Evolutionary conservation across 2,888 invertebrate species (phyloP).

Genomic region (Seira sanloemensis): DNA sequence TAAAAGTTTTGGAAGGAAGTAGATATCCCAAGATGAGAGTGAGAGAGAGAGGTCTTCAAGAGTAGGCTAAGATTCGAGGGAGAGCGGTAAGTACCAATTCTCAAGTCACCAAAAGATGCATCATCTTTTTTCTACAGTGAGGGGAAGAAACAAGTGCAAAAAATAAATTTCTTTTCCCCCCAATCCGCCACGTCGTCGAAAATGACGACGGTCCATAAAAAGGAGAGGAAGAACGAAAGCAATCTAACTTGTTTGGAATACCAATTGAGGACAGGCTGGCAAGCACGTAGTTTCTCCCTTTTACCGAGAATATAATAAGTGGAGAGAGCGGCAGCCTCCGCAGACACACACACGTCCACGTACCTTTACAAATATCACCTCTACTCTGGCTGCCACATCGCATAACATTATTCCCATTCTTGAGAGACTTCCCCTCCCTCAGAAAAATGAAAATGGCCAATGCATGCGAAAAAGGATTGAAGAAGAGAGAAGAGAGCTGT

Average conservation of each 20-base stretch:
- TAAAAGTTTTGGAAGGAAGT: too few species aligned
- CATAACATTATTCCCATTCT: slow-evolving; percentile 7
- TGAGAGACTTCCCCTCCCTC: not conserved
- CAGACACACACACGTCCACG: not conserved
- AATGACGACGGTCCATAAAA: slow-evolving; percentile 34
- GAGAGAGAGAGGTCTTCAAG: too few species aligned
- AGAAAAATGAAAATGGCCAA: not conserved
- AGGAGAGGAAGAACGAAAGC: slow-evolving; percentile 29
- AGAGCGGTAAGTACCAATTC: not conserved
- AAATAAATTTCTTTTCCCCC: not conserved
- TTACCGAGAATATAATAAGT: not conserved
- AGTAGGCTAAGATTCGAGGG: too few species aligned
- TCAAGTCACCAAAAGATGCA: not conserved
- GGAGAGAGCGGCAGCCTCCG: not conserved
- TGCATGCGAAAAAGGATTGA: slow-evolving; percentile 1
- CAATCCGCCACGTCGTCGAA: slow-evolving; percentile 10
- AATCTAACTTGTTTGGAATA: slow-evolving; percentile 50
- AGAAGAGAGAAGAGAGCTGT: not conserved
- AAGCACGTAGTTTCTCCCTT: slow-evolving; percentile 6
- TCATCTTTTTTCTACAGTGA: too few species aligned
- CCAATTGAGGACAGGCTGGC: slow-evolving; percentile 41
- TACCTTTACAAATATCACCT: not conserved
- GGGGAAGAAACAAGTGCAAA: not conserved
- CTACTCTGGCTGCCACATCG: slow-evolving; percentile 3
- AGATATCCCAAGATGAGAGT: too few species aligned